phyloP scores from a whole-genome alignment of 1,140 invertebrate genomes.

The Drosophila varians region DNA sequence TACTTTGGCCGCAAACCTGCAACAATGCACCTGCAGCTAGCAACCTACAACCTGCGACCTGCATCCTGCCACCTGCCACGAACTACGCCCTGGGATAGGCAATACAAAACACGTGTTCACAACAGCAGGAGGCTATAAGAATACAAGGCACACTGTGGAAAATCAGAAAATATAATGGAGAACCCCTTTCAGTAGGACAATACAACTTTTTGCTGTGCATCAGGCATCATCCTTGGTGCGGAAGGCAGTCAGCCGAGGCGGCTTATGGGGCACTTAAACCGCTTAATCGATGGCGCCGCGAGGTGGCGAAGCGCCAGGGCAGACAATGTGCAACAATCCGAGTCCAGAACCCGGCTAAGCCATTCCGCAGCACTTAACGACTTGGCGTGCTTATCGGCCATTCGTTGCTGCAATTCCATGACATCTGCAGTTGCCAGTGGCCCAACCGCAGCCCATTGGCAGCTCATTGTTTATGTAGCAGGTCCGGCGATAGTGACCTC shows the following conservation, averaged over 20 bases:
- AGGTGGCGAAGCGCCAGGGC: neutral
- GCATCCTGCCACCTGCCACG: conserved; percentile 12
- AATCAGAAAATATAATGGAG: neutral
- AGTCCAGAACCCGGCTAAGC: conserved; percentile 33
- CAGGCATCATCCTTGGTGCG: neutral
- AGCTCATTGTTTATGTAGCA: conserved; percentile 55
- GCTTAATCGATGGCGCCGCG: conserved; percentile 62
- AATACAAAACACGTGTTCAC: conserved; percentile 54
- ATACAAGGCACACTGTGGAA: neutral
- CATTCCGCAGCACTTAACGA: conserved; percentile 65
- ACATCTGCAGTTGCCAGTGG: conserved; percentile 54
- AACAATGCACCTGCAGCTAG: conserved; percentile 48
- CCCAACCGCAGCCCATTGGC: conserved; percentile 13
- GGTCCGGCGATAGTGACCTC: conserved; percentile 28
- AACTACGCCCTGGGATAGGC: conserved; percentile 33
- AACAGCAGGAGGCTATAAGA: conserved; percentile 22
- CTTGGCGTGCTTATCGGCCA: conserved; percentile 50
- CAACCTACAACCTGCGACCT: conserved; percentile 13
- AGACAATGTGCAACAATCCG: conserved; percentile 39
- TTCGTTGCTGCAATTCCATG: conserved; percentile 39
- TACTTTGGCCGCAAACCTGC: conserved; percentile 21
- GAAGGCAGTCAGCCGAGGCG: conserved; percentile 25
- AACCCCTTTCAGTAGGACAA: neutral
- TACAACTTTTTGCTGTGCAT: neutral
- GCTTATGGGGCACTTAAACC: conserved; percentile 67